phyloP scores from a whole-genome alignment of 1,140 invertebrate species.

The Papilio glaucus region DNA sequence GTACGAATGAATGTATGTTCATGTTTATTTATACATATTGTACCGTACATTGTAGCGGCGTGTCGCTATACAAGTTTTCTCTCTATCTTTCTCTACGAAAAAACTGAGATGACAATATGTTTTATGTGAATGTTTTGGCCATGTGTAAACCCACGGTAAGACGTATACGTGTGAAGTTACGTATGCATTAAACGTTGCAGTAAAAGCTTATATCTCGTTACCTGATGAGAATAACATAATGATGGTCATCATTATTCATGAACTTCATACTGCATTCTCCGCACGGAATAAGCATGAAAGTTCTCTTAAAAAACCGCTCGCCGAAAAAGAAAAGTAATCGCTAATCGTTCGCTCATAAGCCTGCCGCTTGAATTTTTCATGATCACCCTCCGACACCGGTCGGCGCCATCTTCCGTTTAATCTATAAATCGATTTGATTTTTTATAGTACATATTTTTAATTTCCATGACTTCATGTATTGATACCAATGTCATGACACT shows the following conservation, averaged over 20 bases:
- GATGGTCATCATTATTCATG: slow-evolving; percentile 23
- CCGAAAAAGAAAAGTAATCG: slow-evolving; percentile 32
- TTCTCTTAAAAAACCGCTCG: slow-evolving; percentile 2
- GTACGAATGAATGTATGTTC: too few relatives aligned
- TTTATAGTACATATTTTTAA: too few relatives aligned
- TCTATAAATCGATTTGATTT: too few relatives aligned
- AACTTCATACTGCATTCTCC: slow-evolving; percentile 2
- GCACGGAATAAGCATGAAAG: slow-evolving; percentile 30
- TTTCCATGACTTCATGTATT: too few relatives aligned
- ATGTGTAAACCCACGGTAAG: too few relatives aligned
- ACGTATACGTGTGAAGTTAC: background rate
- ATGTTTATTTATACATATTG: too few relatives aligned
- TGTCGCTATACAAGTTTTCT: too few relatives aligned
- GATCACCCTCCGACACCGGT: background rate
- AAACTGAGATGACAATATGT: too few relatives aligned
- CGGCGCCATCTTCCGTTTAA: slow-evolving; percentile 15
- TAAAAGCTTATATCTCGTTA: background rate
- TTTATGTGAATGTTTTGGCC: too few relatives aligned
- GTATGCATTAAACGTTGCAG: background rate
- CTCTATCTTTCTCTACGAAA: too few relatives aligned
- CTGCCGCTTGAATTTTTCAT: slow-evolving; percentile 24
- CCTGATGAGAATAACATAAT: slow-evolving; percentile 14
- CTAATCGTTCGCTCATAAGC: slow-evolving; percentile 28
- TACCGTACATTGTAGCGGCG: too few relatives aligned
- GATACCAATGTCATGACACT: too few relatives aligned